phyloP scores from a whole-genome alignment of 1,140 invertebrate species.

The Atta colombica region DNA sequence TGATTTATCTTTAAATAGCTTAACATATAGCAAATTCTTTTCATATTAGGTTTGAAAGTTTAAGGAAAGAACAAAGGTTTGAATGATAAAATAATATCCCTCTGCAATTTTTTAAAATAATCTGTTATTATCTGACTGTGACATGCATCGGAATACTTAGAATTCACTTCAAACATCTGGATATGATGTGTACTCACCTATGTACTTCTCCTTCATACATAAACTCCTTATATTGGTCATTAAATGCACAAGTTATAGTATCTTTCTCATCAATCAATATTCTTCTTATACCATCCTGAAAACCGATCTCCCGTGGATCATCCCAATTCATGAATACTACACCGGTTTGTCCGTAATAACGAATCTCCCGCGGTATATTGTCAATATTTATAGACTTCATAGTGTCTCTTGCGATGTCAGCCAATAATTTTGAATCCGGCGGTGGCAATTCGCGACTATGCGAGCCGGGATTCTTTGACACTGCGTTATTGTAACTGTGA shows the following conservation, averaged over 20 bases:
- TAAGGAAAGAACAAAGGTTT: no score
- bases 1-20: no score
- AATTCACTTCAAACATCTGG: not conserved
- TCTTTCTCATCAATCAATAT: constrained; percentile 92
- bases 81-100: no score
- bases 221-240: constrained; percentile 91
- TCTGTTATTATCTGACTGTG: no score
- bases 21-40: no score
- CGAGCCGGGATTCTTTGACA: constrained; percentile 59
- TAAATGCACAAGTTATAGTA: constrained; percentile 89
- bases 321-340: constrained; percentile 94
- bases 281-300: constrained; percentile 90
- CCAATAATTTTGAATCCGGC: constrained; percentile 88
- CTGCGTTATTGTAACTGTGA: constrained; percentile 59
- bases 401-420: constrained; percentile 89
- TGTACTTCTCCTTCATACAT: constrained; percentile 91
- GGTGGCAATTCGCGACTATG: constrained; percentile 85
- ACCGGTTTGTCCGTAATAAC: constrained; percentile 94
- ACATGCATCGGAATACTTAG: not conserved
- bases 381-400: constrained; percentile 95
- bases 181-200: constrained; percentile 78
- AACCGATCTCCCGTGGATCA: constrained; percentile 94
- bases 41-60: no score
- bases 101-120: no score
- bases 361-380: constrained; percentile 92